Evolutionary conservation across 2,797 vertebrate genomes (phyloP), one percentile per base, ranked within the genome.

Genomic region (Vultur gryphus): DNA sequence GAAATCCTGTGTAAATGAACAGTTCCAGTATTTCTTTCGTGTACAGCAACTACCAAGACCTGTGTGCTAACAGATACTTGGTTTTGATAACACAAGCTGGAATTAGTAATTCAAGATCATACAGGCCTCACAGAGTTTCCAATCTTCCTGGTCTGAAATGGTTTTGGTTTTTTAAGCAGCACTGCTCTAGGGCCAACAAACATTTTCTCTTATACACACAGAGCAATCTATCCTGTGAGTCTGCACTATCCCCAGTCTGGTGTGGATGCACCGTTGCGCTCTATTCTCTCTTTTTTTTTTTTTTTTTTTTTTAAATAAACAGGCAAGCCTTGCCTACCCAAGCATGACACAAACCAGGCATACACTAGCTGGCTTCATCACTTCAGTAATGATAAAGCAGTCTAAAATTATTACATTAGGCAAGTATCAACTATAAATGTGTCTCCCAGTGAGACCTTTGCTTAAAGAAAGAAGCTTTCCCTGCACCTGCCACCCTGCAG

Each of bases 321-420:
- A 55, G 44, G 14, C 14, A 17, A 81, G 54, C 81, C 62, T 35
- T 18, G 52, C 58, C 67, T 49, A 48, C 62, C 72, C 52, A 16
- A 55, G 59, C 25, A 0, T 92, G 87, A 96, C 81, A 89, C 59
- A 88, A 83, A 95, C 43, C 95, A 97, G 97, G 67, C 67, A 31
- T 57, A 4, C 20, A 0, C 59, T 5, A 9, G 13, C 66, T 14
- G 83, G 61, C 81, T 85, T 96, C 95, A 94, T 72, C 95, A 71
- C 94, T 20, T 92, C 64, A 11, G 61, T 2, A 48, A 58, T 9
- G 86, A 93, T 75, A 90, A 88, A 71, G 33, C 90, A 84, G 55
- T 33, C 84, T 41, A 37, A 76, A 91, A 51, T 80, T 71, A 96
- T 84, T 57, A 26, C 89, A 94, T 66, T 57, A 95, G 59, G 24